A percentile compares a stretch with the other conserved stretches of the same genome.
phyloP scores from a whole-genome alignment of 1,140 invertebrate genomes.

The Latrodectus geometricus region DNA sequence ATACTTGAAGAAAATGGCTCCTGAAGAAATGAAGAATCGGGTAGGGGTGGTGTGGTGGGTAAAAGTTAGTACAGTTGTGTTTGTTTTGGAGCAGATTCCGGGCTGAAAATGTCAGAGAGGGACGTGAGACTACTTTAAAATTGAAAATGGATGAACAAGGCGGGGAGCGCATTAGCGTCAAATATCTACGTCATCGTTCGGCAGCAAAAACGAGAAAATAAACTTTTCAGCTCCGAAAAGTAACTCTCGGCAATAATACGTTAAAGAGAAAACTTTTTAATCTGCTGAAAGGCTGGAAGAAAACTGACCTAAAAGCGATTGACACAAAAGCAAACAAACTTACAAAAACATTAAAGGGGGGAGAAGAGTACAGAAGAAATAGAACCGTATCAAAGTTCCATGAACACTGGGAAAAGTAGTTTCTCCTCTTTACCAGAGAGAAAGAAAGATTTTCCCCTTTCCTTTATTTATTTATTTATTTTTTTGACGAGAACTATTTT shows the following conservation, averaged over 20 bases:
- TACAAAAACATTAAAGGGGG: constrained; percentile 60
- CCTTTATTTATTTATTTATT: constrained; percentile 1
- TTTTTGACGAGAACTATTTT: constrained; percentile 48
- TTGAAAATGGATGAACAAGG: constrained; percentile 52
- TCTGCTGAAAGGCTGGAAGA: constrained; percentile 60
- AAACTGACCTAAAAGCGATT: constrained; percentile 60
- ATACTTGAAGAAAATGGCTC: constrained; percentile 15
- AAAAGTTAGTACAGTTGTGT: constrained; percentile 41
- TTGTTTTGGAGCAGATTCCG: constrained; percentile 40
- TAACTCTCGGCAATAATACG: constrained; percentile 61
- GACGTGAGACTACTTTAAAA: constrained; percentile 56
- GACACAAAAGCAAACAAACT: constrained; percentile 60
- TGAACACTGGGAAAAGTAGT: constrained; percentile 39
- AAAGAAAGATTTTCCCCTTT: constrained; percentile 9
- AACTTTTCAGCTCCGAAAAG: constrained; percentile 46
- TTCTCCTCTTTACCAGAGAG: constrained; percentile 21
- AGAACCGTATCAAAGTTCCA: constrained; percentile 46
- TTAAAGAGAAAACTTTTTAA: constrained; percentile 63
- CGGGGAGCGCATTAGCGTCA: constrained; percentile 47
- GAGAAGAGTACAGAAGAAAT: constrained; percentile 29
- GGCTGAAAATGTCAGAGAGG: constrained; percentile 38
- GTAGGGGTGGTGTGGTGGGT: not conserved
- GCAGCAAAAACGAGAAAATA: constrained; percentile 43
- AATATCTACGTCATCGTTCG: constrained; percentile 57
- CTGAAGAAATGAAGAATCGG: not conserved